Evolutionary conservation across 2,888 invertebrate genomes (phyloP), one percentile per base, ranked within the genome.

Genomic region (Carcina quercana): DNA sequence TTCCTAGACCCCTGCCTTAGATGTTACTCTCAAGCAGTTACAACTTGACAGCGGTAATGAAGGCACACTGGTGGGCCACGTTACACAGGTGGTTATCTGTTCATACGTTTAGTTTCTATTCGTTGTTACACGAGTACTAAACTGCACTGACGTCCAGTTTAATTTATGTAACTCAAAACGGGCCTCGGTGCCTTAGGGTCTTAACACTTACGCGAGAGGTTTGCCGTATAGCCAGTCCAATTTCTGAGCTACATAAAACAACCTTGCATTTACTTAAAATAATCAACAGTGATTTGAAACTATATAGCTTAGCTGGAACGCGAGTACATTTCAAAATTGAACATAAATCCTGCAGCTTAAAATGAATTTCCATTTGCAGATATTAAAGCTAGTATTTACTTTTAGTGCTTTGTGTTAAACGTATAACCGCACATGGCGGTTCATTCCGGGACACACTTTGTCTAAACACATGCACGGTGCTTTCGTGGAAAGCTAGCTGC

Each of bases 401-500:
- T 42, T 40, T 34, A 4, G 25, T 21, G 47, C 32, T 45, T 46
- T 43, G 50, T 50, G 45, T 46, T 47, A 56, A 56, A 58, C 47
- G 54, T 65, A 61, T 54, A 63, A 59, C 56, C 59, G 53, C 62
- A 66, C 63, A 59, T 60, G 55, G 57, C 40, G 60, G 63, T 56
- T 53, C 52, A 56, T 57, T 51, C 56, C 57, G 50, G 55, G 58
- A 51, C 50, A 58, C 61, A 62, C 57, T 66, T 59, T 61, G 67
- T 61, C 64, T 68, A 73, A 37, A 69, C 70, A 65, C 59, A 61
- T 58, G 59, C 59, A 58, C 55, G 53, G 56, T 52, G 61, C 59
- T 60, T 69, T 70, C 65, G 69, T 59, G 70, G 67, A 78, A 74
- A 70, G 70, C 67, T 73, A 63, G 71, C 24, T 29, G 29, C 28